phyloP scores from a whole-genome alignment of 2,797 vertebrate genomes.

The Crypturellus tataupa region DNA sequence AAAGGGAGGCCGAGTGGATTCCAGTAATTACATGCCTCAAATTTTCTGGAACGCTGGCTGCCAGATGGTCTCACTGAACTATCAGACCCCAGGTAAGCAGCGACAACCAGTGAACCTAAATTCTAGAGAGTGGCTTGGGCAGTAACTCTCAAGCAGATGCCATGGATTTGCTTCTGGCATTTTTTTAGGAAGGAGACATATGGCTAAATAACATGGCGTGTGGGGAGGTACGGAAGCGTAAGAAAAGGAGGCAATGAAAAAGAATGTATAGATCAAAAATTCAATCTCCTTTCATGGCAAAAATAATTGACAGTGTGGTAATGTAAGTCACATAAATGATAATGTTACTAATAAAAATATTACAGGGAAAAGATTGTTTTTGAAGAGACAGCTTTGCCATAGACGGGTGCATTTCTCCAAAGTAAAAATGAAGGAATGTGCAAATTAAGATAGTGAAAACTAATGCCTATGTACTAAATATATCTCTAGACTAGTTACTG shows the following conservation, averaged over 20 bases:
- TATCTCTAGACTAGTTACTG: background rate
- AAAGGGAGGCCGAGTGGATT: constrained; percentile 98
- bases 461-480: background rate
- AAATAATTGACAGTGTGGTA: background rate
- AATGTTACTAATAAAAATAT: background rate
- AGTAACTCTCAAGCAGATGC: constrained; percentile 82
- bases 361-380: background rate
- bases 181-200: constrained; percentile 80
- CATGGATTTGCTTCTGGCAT: constrained; percentile 79
- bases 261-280: background rate
- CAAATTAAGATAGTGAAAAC: background rate
- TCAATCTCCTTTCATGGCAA: constrained; percentile 1
- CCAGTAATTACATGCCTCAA: constrained; percentile 99
- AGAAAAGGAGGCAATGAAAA: constrained; percentile 44
- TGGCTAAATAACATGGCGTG: constrained; percentile 76
- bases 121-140: constrained; percentile 65
- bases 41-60: constrained; percentile 99
- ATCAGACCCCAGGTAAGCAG: constrained; percentile 97
- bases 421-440: background rate
- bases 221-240: constrained; percentile 47
- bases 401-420: background rate
- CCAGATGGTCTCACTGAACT: constrained; percentile 99
- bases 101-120: constrained; percentile 70
- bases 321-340: background rate
- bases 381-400: background rate